Conservation (phyloP, 1,140 invertebrate species). For the Procambarus virginalis region DNA sequence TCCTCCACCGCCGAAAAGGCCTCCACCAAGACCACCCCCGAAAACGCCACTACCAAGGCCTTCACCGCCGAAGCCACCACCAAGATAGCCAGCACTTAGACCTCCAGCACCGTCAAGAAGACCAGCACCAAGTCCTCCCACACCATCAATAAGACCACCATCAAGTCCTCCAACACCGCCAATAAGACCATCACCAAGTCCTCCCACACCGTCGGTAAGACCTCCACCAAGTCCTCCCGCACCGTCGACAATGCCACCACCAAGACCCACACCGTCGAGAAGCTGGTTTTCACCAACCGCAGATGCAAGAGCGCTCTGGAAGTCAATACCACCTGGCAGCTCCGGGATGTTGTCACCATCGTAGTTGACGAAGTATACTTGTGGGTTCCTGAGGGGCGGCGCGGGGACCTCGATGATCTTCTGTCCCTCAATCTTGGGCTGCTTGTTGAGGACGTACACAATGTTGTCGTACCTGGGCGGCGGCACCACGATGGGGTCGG, state of each 20-base stretch:
- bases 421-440: background rate
- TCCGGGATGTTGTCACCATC: slow-evolving; percentile 15
- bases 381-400: background rate
- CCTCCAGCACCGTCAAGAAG: background rate
- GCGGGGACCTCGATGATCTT: slow-evolving; percentile 27
- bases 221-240: background rate
- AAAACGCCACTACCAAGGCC: background rate
- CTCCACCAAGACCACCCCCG: too few species aligned
- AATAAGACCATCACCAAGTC: background rate
- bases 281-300: background rate
- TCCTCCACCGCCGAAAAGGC: too few species aligned
- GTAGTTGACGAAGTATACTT: slow-evolving; percentile 51
- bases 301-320: slow-evolving; percentile 12
- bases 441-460: slow-evolving; percentile 50
- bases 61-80: too few species aligned
- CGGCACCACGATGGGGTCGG: slow-evolving; percentile 22
- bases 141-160: background rate
- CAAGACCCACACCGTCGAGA: background rate
- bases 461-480: slow-evolving; percentile 28
- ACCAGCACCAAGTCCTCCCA: background rate
- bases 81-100: background rate
- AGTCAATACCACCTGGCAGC: slow-evolving; percentile 22
- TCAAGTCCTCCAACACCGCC: background rate
- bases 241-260: background rate
- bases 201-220: background rate